A percentile compares a stretch with the other conserved stretches of the same genome.
Evolutionary conservation across 2,888 invertebrate species (phyloP).

Genomic region (Caenorhabditis becei): DNA sequence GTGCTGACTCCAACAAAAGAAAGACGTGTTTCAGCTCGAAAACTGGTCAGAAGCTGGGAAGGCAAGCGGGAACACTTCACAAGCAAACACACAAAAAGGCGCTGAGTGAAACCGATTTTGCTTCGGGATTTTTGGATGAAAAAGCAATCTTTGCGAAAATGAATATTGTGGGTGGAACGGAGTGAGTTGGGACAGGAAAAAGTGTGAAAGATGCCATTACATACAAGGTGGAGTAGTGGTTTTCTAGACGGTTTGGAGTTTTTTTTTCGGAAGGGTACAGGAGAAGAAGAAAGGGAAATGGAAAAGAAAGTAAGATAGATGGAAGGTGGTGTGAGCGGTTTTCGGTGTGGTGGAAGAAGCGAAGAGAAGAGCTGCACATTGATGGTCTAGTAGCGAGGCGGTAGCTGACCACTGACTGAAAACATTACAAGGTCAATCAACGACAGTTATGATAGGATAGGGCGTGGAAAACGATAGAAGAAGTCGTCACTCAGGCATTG

Average conservation of each 20-base stretch:
- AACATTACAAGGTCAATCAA: conserved; percentile 62
- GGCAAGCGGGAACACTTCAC: conserved; percentile 36
- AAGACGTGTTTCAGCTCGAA: conserved; percentile 12
- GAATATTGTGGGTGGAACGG: conserved; percentile 2
- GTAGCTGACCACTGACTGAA: conserved; percentile 78
- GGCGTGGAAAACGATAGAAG: conserved; percentile 10
- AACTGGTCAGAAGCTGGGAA: conserved; percentile 14
- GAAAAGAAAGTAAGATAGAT: conserved; percentile 16
- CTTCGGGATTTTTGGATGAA: background rate
- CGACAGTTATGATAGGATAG: conserved; percentile 47
- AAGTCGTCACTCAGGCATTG: conserved; percentile 18
- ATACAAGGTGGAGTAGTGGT: conserved; percentile 45
- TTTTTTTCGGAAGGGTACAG: background rate
- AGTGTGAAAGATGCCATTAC: conserved; percentile 13
- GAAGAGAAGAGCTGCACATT: conserved; percentile 58
- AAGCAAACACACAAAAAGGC: conserved; percentile 38
- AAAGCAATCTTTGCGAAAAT: conserved; percentile 27
- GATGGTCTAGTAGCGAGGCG: conserved; percentile 75
- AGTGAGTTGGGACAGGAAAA: background rate
- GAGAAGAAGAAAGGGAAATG: conserved; percentile 13
- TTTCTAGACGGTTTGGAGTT: background rate
- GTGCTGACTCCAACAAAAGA: conserved; percentile 3
- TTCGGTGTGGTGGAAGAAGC: conserved; percentile 53
- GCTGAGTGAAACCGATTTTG: conserved; percentile 1
- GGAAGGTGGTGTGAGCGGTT: conserved; percentile 35